Conservation (phyloP, 1,140 invertebrate genomes). For the Coptotermes formosanus region DNA sequence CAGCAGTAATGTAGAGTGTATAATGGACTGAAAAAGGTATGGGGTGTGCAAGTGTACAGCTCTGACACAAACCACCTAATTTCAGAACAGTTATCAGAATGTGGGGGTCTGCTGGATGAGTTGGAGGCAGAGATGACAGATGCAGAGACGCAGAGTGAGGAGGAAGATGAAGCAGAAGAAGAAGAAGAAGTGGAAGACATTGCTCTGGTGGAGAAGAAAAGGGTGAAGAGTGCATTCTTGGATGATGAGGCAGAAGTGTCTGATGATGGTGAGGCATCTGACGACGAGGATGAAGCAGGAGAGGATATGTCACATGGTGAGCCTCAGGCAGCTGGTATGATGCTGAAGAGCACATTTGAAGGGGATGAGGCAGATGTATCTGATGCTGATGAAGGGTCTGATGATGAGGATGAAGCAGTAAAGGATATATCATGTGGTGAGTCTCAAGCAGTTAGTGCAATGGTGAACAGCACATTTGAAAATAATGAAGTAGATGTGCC, state of each 20-base stretch:
- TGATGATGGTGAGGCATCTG: constrained; percentile 38
- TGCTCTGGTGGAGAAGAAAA: background rate
- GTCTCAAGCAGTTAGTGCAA: too few species aligned
- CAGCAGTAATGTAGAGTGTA: too few species aligned
- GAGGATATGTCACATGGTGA: too few species aligned
- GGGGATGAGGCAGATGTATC: constrained; percentile 9
- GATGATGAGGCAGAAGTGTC: constrained; percentile 27
- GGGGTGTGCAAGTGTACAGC: too few species aligned
- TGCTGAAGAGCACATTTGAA: background rate
- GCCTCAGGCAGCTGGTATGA: background rate
- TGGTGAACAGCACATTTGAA: too few species aligned
- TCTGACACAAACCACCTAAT: background rate
- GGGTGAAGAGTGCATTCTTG: constrained; percentile 23
- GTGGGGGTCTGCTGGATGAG: constrained; percentile 44
- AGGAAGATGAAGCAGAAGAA: too few species aligned
- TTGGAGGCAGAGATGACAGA: constrained; percentile 43
- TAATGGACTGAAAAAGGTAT: too few species aligned
- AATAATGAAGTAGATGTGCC: background rate
- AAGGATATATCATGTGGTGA: too few species aligned
- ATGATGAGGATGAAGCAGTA: constrained; percentile 36
- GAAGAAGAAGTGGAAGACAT: constrained; percentile 11
- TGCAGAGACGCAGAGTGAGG: constrained; percentile 31
- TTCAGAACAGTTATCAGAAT: background rate
- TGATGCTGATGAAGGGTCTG: constrained; percentile 38
- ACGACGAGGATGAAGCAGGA: constrained; percentile 34